Base-by-base conservation (phyloP, 2,113 vertebrate species). In the Dicerorhinus sumatrensis region DNA sequence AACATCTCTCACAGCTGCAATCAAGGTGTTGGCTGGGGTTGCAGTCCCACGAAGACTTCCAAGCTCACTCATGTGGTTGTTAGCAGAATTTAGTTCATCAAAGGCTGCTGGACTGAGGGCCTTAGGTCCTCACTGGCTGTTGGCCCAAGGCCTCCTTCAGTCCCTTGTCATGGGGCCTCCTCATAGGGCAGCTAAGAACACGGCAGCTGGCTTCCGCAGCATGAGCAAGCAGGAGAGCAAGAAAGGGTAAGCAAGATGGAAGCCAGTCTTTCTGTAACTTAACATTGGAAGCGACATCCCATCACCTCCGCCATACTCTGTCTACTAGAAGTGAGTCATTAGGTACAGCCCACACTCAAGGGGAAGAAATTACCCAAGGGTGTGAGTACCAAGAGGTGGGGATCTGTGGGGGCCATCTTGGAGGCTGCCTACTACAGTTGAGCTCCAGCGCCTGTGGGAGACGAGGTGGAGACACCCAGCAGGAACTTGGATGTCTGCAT, bases 391-490 rank as follows among this genome's bases (percentile, higher is more conserved):
- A 56, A 56, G 58, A n/a, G 20, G 51, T 36, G 14, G 42, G 65
- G 48, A 86, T 8, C 77, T 21, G 1, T 90, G 42, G 39, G 65
- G 83, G 42, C 75, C 63, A 70, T 70, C 33, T 62, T 67, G 75
- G 51, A 75, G 70, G 51, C 51, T 75, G 54, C 92, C 31, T 39
- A 25, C 21, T 60, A 27, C 6, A 54, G 51, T 54, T 54, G 51
- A 54, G 51, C 14, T 54, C 51, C 51, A 54, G 51, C 4, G 65
- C 36, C 56, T 69, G 39, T 62, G 82, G 96, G 83, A 89, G 79
- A 56, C 69, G 80, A 88, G 97, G 94, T 87, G 95, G 96, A 87
- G 94, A 88, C 60, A 14, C 42, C 63, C 63, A n/a, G 73, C 89
- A 96, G 58, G 92, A 92, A 89, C 65, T 36, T n/a, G 79, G 83